phyloP scores from a whole-genome alignment of 2,113 vertebrate species.

The Physeter macrocephalus region DNA sequence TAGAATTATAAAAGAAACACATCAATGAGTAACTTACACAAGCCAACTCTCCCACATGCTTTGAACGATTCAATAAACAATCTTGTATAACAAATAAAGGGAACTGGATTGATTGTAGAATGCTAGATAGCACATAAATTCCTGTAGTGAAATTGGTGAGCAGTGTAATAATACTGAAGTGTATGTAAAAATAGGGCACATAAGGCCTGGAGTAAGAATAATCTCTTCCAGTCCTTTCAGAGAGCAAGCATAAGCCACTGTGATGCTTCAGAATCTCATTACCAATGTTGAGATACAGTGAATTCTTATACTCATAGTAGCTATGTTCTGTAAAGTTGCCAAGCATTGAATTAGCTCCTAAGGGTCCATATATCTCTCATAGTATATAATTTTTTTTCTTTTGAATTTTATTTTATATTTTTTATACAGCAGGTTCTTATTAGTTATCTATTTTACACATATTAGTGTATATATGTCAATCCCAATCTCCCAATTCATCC shows the following conservation, averaged over 20 bases:
- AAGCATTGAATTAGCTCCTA: not conserved
- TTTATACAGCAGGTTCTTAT: no score
- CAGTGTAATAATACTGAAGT: not conserved
- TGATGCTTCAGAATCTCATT: not conserved
- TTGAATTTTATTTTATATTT: no score
- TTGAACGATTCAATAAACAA: not conserved
- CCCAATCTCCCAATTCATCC: no score
- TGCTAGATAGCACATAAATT: not conserved
- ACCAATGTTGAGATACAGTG: not conserved
- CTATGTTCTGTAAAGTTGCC: not conserved
- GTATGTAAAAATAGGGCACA: not conserved
- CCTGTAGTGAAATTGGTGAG: not conserved
- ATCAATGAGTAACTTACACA: not conserved
- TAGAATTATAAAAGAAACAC: not conserved
- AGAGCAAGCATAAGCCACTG: not conserved
- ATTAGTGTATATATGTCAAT: no score
- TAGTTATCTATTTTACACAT: no score
- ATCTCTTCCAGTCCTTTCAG: not conserved
- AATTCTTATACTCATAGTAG: not conserved
- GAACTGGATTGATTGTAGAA: not conserved
- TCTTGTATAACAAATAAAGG: not conserved
- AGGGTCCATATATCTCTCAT: not conserved
- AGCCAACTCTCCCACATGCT: not conserved
- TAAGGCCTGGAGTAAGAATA: not conserved
- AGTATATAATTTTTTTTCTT: not conserved